phyloP scores from a whole-genome alignment of 2,113 vertebrate genomes.

The Stigmatopora nigra region DNA sequence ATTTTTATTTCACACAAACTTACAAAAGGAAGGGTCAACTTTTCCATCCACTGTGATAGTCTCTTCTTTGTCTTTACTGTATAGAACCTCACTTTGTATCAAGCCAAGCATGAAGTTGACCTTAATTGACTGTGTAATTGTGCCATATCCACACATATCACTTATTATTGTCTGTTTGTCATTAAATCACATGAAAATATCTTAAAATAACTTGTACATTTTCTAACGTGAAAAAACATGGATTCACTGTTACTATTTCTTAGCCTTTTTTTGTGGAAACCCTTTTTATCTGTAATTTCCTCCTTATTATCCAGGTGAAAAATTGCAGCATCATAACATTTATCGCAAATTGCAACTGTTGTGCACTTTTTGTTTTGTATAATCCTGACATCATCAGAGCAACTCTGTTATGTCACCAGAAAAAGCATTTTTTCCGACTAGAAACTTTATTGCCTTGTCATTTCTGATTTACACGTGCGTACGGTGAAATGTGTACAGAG shows the following conservation, averaged over 20 bases:
- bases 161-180: not conserved
- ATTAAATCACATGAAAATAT: not conserved
- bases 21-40: not conserved
- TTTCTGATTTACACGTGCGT: conserved; percentile 10
- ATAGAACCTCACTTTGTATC: not conserved
- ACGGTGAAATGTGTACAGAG: conserved; percentile 9
- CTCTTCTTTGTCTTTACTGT: not conserved
- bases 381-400: conserved; percentile 11
- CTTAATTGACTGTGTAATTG: not conserved
- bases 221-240: not conserved
- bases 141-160: not conserved
- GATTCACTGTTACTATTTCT: not conserved
- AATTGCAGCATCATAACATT: not conserved
- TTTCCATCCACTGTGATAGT: not conserved
- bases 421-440: conserved; percentile 39
- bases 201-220: not conserved
- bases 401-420: conserved; percentile 20
- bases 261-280: not conserved
- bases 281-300: not conserved
- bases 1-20: not conserved
- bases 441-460: conserved; percentile 42
- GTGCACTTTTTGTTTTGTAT: conserved; percentile 12
- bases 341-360: conserved; percentile 23
- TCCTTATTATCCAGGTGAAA: not conserved
- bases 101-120: not conserved